Base-by-base conservation (phyloP, 2,113 vertebrate genomes). In the Periophthalmus modestus region DNA sequence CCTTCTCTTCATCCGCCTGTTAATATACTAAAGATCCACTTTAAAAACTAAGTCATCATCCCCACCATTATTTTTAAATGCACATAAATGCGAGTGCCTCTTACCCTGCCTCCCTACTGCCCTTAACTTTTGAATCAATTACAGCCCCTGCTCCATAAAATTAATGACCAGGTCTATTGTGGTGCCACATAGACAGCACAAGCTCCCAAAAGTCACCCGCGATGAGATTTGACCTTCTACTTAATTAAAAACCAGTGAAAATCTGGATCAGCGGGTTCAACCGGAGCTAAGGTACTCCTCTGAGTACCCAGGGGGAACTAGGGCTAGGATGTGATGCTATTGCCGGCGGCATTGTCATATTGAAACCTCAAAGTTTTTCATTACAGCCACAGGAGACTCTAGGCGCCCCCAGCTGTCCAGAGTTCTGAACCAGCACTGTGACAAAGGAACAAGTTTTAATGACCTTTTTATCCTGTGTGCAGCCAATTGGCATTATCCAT, bases 211-310 rank as follows among this genome's bases (percentile, higher is more conserved):
- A 92, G 91, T 87, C 85, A 79, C 77, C 77, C 80, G 91, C 77
- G 50, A 86, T 91, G 89, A 90, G 88, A 90, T 88, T 91, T 92
- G 92, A 93, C 91, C 90, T 91, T 89, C 86, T 87, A 88, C 83
- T 93, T 93, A 93, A 93, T 93, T 93, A 93, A 93, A 92, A 93
- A 92, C 86, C 89, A 90, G 89, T 78, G 24, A 73, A 80, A 92
- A 93, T 90, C 89, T 90, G 80, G 90, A 91, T 92, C 92, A 89
- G 86, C 81, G 48, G 77, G 83, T 58, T 69, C 57, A 74, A 84
- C 80, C 67, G 77, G 71, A 71, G 61, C 57, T 52, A 28, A 47
- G 85, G 78, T 66, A 74, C 73, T 69, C 23, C 72, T 71, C 28
- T 65, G 47, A 74, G 75, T 82, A 87, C 83, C 59, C 59, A 19